Evolutionary conservation across 2,113 vertebrate species (phyloP), one percentile per base, ranked within the genome.

Genomic region (Hippopotamus amphibius): DNA sequence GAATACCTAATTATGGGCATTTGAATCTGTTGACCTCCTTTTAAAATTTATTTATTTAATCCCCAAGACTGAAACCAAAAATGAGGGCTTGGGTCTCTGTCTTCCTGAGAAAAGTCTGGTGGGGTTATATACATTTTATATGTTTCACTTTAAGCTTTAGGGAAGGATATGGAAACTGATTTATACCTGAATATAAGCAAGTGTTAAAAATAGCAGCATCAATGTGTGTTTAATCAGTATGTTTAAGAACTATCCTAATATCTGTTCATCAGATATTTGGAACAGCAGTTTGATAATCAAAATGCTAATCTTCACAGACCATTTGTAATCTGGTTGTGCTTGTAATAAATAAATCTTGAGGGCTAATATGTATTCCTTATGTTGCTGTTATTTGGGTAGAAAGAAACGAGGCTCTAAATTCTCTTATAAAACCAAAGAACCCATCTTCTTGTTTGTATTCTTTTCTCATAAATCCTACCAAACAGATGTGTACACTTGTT

Each of bases 401-500:
- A 96, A 94, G 76, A 94, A 95, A 97, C 97, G 89, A 96, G 63
- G 43, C n/a, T 97, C 98, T 90, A 96, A 96, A 96, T 14, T 95
- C 76, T 96, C 15, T 74, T 96, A 15, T 92, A 96, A 98, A 96
- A 33, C 12, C 81, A 88, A 95, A 96, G 57, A 86, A 24, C 69
- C 11, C 2, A 37, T 94, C 37, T 72, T 94, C 93, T 97, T 98
- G 93, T 98, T 98, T 98, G 96, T 95, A 97, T 98, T 98, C 63
- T 92, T 98, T 97, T 97, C 92, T 98, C 98, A 97, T 98, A 98
- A 98, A 98, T 98, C 96, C 94, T 97, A 74, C 82, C 95, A 97
- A 98, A 97, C 97, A 99, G 98, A 98, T 98, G 97, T 98, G 98
- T 98, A 97, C 90, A 82, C 81, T 98, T 69, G 16, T 98, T 98